phyloP scores from a whole-genome alignment of 2,888 invertebrate genomes.

The Microplitis deprimator region DNA sequence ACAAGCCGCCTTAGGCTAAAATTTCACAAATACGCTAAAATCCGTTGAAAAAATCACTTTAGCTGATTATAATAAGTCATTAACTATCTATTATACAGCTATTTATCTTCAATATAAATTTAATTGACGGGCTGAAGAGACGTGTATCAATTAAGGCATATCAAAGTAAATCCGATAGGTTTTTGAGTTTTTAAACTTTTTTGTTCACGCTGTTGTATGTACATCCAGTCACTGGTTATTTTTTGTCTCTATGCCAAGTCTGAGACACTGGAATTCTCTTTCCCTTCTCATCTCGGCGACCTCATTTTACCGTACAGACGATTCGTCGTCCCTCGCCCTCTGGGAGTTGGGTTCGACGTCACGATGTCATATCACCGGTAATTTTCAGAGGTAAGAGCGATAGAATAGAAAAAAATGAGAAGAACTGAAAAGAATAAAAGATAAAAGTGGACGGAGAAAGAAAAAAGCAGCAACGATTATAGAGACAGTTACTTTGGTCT shows the following conservation, averaged over 20 bases:
- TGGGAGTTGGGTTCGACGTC: slow-evolving; percentile 31
- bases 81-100: slow-evolving; percentile 16
- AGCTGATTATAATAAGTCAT: background rate
- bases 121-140: background rate
- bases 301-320: slow-evolving; percentile 20
- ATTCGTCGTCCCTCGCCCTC: slow-evolving; percentile 10
- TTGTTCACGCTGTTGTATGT: slow-evolving; percentile 2
- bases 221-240: background rate
- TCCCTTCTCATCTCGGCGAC: slow-evolving; percentile 20
- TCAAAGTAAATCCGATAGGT: background rate
- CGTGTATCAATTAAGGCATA: background rate
- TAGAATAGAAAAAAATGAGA: slow-evolving; percentile 23
- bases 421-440: slow-evolving; percentile 14
- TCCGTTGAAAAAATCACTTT: slow-evolving; percentile 42
- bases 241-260: background rate
- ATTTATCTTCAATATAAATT: background rate
- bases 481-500: slow-evolving; percentile 41
- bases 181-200: background rate
- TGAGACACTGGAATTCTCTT: background rate
- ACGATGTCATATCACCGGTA: slow-evolving; percentile 29
- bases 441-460: slow-evolving; percentile 3
- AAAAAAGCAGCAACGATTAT: slow-evolving; percentile 34
- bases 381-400: slow-evolving; percentile 28
- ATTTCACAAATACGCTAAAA: slow-evolving; percentile 55
- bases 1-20: slow-evolving; percentile 51